Evolutionary conservation across 2,888 invertebrate genomes (phyloP).

Genomic region (Lasioglossum vierecki): DNA sequence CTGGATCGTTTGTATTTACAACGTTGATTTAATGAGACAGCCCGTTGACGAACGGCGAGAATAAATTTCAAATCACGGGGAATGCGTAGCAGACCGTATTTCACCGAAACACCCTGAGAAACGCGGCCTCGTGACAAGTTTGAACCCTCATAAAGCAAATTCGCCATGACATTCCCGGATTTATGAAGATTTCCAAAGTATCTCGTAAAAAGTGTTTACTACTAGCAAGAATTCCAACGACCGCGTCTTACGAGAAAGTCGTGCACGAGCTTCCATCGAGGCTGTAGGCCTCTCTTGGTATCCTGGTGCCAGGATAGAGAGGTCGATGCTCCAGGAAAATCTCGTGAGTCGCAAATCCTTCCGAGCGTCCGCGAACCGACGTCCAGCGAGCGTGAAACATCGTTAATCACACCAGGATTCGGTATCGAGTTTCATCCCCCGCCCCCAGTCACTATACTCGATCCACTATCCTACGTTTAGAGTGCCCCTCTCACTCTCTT

Average conservation of each 20-base stretch:
- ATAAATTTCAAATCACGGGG: constrained; percentile 40
- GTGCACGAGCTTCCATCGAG: constrained; percentile 57
- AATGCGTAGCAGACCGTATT: constrained; percentile 25
- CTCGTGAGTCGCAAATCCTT: constrained; percentile 78
- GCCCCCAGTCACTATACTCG: constrained; percentile 48
- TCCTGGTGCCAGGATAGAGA: constrained; percentile 56
- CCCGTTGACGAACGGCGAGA: background rate
- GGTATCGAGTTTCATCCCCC: constrained; percentile 82
- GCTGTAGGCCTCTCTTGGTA: constrained; percentile 49
- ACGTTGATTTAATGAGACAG: constrained; percentile 28
- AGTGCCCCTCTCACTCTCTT: constrained; percentile 22
- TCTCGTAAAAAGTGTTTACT: constrained; percentile 69
- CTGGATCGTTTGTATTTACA: background rate
- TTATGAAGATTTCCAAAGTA: constrained; percentile 69
- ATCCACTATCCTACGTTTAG: constrained; percentile 58
- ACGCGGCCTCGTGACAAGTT: constrained; percentile 38
- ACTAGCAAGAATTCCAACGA: constrained; percentile 68
- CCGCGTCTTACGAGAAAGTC: constrained; percentile 70
- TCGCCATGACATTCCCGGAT: constrained; percentile 64
- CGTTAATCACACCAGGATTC: constrained; percentile 82
- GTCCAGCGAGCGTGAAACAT: constrained; percentile 80
- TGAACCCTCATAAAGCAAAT: constrained; percentile 57
- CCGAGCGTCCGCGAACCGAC: constrained; percentile 73
- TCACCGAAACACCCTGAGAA: constrained; percentile 26
- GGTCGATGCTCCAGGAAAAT: constrained; percentile 78